phyloP scores from a whole-genome alignment of 2,113 vertebrate genomes.

The Trichechus manatus region DNA sequence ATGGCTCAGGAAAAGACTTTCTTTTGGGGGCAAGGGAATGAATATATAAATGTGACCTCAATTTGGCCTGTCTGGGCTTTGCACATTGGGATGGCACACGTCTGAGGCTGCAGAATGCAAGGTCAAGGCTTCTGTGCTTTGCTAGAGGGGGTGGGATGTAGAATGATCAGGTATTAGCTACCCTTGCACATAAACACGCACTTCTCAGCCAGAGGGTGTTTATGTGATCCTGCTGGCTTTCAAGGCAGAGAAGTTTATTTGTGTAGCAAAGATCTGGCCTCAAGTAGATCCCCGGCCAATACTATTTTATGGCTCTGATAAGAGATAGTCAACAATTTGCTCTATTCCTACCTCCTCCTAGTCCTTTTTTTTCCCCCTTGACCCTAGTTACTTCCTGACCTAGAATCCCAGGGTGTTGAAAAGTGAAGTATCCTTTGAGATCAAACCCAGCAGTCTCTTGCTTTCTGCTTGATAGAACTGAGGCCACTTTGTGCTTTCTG shows the following conservation, averaged over 20 bases:
- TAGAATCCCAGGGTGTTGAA: constrained; percentile 51
- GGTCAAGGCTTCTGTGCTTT: background rate
- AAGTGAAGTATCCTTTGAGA: constrained; percentile 57
- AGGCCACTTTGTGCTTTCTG: constrained; percentile 47
- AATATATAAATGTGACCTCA: background rate
- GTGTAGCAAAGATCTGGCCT: constrained; percentile 29
- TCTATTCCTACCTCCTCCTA: constrained; percentile 23
- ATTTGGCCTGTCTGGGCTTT: background rate
- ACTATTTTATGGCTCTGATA: background rate
- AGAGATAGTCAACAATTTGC: constrained; percentile 18
- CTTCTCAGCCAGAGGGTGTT: background rate
- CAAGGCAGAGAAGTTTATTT: background rate
- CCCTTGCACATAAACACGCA: rapidly evolving
- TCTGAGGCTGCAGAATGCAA: background rate
- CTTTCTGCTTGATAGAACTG: constrained; percentile 37
- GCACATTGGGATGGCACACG: no score
- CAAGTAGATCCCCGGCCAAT: background rate
- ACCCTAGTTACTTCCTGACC: constrained; percentile 63
- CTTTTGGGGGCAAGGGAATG: background rate
- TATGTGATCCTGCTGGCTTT: background rate
- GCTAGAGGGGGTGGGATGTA: background rate
- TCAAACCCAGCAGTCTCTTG: constrained; percentile 38
- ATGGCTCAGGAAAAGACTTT: background rate
- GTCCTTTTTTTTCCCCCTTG: background rate
- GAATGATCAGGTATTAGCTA: no score